Base-by-base conservation (phyloP, 2,797 vertebrate species). In the Poliocrania exsul region DNA sequence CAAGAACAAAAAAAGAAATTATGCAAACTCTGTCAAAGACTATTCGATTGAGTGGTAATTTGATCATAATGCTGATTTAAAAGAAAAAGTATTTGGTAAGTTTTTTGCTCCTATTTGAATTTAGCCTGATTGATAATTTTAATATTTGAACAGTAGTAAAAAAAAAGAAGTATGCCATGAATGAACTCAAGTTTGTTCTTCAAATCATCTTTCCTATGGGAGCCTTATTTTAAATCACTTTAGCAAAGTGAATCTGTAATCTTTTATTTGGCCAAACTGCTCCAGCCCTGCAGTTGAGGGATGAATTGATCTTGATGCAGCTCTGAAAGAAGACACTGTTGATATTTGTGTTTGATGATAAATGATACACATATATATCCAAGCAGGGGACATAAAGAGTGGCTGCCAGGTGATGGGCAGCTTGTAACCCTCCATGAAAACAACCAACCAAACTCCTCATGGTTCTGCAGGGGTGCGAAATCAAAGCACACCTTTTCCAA, bases 231-330 rank as follows among this genome's bases (percentile, higher is more conserved):
- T 58, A 56, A 90, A 81, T 14, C 64, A 24, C 25, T 82, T 89
- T 81, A 82, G 71, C 46, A 77, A 82, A 82, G 56, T 33, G 54
- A 84, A 74, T 7, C 40, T 65, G 23, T 60, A 58, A 49, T 28
- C 8, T 75, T 95, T 92, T 67, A 21, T 62, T 86, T 75, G 80
- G 60, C 69, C 25, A 80, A 82, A 91, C 86, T 62, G 38, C 46
- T 90, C 80, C 81, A 95, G 65, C 46, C 84, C 54, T 64, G 42
- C 18, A 29, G 65, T 14, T 61, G 79, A 74, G 50, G 62, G 37
- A 57, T 92, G 82, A 92, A 75, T 81, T 94, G 90, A 82, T 95
- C 72, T 87, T 95, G 94, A 90, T 12, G 11, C 26, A 49, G 8
- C 46, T 75, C 33, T 88, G 87, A 64, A 94, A 95, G 33, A 88